phyloP scores from a whole-genome alignment of 1,140 invertebrate species.

The Trichonephila clavata region DNA sequence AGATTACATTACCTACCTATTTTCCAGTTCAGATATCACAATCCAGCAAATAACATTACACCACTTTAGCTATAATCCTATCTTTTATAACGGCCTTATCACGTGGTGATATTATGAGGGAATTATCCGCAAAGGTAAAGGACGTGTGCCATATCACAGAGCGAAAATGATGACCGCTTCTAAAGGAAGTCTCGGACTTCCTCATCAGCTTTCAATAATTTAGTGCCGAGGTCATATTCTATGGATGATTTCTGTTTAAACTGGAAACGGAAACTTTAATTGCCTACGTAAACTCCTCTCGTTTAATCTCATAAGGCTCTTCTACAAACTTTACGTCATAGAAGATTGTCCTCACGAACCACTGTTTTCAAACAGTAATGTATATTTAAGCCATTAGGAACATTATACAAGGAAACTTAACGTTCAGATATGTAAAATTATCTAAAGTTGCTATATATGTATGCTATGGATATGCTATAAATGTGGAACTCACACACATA shows the following conservation, averaged over 20 bases:
- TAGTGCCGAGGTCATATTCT: slow-evolving; percentile 8
- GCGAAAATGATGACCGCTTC: not conserved
- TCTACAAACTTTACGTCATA: not conserved
- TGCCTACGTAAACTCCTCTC: not conserved
- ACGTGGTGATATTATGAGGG: not conserved
- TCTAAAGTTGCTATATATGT: too few relatives aligned
- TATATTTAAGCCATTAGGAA: too few relatives aligned
- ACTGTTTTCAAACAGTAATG: not conserved
- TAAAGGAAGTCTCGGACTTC: not conserved
- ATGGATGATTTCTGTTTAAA: slow-evolving; percentile 23
- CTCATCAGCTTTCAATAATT: slow-evolving; percentile 28
- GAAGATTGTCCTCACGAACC: not conserved
- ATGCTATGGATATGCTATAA: too few relatives aligned
- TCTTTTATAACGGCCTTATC: slow-evolving; percentile 3
- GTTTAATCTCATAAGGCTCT: not conserved
- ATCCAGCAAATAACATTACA: not conserved
- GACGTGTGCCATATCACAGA: not conserved
- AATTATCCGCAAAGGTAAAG: not conserved
- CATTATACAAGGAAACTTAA: too few relatives aligned
- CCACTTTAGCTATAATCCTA: not conserved
- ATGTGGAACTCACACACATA: too few relatives aligned
- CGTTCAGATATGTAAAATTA: too few relatives aligned
- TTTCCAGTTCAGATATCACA: too few relatives aligned
- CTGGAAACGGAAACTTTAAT: slow-evolving; percentile 15
- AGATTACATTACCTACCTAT: too few relatives aligned